A percentile compares a stretch with the other conserved stretches of the same genome.
These are phyloP conservation scores for Rhinoderma darwinii DNA, from an alignment of 2,113 vertebrate genomes.

Conservation along the genomic window DNA sequence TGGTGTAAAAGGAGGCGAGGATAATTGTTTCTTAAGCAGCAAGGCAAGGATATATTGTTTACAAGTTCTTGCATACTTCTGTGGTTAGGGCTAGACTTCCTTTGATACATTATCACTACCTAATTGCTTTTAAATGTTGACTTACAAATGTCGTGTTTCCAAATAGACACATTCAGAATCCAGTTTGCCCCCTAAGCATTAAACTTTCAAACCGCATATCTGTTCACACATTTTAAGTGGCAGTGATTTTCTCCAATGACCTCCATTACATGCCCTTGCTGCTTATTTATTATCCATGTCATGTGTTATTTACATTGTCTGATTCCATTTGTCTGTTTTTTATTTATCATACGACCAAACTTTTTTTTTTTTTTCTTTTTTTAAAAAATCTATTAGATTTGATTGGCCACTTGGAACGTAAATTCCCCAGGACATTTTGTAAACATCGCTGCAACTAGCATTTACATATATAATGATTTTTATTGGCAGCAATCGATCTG, in stretches of 20 bases:
- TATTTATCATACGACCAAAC: no score
- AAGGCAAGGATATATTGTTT: neutral
- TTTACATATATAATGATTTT: no score
- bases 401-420: no score
- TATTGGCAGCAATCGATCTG: no score
- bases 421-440: no score
- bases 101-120: constrained; percentile 41
- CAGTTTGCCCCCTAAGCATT: constrained; percentile 10
- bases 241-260: neutral
- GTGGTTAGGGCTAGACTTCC: constrained; percentile 24
- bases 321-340: no score
- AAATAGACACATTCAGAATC: constrained; percentile 3
- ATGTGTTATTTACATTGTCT: no score
- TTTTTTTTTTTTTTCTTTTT: neutral
- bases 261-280: neutral
- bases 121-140: constrained; percentile 37
- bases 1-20: neutral
- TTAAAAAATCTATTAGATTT: no score
- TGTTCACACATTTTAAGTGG: constrained; percentile 4
- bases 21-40: neutral
- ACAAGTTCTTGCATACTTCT: neutral
- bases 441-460: no score
- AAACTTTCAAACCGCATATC: constrained; percentile 3
- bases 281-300: neutral
- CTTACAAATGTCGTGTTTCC: constrained; percentile 26